These are phyloP conservation scores for Oxyura jamaicensis DNA, from an alignment of 2,113 vertebrate genomes.

Conservation along the genomic window DNA sequence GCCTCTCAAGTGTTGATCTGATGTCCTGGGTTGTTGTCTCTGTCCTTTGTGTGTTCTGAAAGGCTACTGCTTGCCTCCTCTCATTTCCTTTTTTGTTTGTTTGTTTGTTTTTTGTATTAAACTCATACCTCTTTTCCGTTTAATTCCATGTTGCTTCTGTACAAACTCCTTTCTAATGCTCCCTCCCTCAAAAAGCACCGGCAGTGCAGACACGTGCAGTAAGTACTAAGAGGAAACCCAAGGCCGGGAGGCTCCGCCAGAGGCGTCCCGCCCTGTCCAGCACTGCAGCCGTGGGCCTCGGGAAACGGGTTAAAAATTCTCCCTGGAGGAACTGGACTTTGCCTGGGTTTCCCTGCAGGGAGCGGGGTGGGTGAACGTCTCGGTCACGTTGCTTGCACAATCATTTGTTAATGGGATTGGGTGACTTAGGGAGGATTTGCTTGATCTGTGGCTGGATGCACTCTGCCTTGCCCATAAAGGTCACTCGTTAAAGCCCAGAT, in stretches of 20 bases:
- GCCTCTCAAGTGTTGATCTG: background rate
- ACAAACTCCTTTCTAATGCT: background rate
- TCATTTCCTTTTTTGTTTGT: background rate
- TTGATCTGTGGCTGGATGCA: constrained; percentile 19
- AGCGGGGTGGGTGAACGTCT: background rate
- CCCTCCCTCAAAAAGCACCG: background rate
- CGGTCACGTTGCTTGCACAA: constrained; percentile 29
- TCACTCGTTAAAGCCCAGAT: constrained; percentile 1
- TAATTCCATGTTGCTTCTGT: background rate
- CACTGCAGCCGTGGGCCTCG: accelerated
- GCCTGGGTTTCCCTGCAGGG: background rate
- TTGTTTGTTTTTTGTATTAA: background rate
- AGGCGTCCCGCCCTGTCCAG: background rate
- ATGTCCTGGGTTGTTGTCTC: background rate
- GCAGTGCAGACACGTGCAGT: background rate
- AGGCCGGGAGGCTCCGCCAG: background rate
- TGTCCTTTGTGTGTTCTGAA: background rate
- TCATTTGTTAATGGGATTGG: constrained; percentile 49
- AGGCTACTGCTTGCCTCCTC: background rate
- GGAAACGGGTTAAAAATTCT: background rate
- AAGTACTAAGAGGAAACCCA: background rate
- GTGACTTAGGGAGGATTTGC: constrained; percentile 40
- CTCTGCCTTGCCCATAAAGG: background rate
- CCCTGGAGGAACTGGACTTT: background rate
- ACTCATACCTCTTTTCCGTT: background rate